phyloP scores from a whole-genome alignment of 2,888 invertebrate species.

The Pseudococcus longispinus region DNA sequence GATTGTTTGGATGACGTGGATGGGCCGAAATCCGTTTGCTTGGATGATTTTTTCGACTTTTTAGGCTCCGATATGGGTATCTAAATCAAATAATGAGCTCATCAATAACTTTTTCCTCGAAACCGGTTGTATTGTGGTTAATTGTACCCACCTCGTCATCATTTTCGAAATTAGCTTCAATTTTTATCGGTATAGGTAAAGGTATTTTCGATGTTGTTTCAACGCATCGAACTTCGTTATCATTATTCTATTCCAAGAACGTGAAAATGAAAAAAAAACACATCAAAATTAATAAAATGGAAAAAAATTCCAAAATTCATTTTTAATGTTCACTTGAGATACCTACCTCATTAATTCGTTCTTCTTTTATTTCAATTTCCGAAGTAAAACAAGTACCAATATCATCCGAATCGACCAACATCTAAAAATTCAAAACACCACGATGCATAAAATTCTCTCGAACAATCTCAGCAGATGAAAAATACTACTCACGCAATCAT shows the following conservation, averaged over 20 bases:
- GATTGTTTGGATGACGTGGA: no score
- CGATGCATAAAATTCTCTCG: background rate
- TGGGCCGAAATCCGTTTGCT: background rate
- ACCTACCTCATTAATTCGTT: background rate
- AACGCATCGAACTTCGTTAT: slow-evolving; percentile 32
- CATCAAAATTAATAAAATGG: background rate
- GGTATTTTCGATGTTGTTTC: slow-evolving; percentile 28
- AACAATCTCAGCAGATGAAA: background rate
- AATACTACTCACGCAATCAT: slow-evolving; percentile 32
- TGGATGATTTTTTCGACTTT: background rate
- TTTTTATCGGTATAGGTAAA: slow-evolving; percentile 43
- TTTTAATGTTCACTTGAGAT: background rate
- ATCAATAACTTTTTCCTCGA: background rate
- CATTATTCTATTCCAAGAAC: background rate
- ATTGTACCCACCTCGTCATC: background rate
- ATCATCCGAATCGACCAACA: background rate
- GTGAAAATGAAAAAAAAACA: background rate
- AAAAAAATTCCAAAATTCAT: background rate
- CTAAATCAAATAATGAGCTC: background rate
- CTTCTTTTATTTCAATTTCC: slow-evolving; percentile 44
- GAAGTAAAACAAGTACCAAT: slow-evolving; percentile 32
- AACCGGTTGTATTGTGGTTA: background rate
- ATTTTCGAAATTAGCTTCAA: background rate
- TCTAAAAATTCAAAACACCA: background rate
- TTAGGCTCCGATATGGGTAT: background rate